Evolutionary conservation across 2,888 invertebrate genomes (phyloP).

Genomic region (Spatulosminthurus flaviceps): DNA sequence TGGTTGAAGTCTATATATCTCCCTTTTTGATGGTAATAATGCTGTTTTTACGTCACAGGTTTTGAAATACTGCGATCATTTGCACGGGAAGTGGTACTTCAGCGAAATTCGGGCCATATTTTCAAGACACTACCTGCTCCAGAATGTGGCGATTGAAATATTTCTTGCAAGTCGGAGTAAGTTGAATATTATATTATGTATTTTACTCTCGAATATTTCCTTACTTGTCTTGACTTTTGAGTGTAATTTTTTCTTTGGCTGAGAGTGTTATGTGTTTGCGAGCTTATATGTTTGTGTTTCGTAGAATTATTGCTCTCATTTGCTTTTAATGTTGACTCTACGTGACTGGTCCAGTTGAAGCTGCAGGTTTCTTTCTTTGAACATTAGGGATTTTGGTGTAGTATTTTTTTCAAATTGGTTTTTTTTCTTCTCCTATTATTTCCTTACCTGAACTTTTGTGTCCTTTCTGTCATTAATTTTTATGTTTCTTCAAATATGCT

Average conservation of each 20-base stretch:
- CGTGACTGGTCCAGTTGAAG: too few relatives aligned
- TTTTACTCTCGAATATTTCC: conserved; percentile 6
- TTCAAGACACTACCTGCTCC: conserved; percentile 93
- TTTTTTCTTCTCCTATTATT: background rate
- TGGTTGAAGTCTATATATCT: conserved; percentile 14
- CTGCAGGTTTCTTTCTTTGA: too few relatives aligned
- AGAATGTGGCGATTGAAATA: conserved; percentile 97
- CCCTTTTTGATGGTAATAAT: conserved; percentile 25
- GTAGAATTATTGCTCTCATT: too few relatives aligned
- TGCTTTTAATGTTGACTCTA: too few relatives aligned
- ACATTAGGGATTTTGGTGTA: too few relatives aligned
- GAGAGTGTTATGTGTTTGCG: background rate
- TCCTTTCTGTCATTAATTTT: conserved; percentile 10
- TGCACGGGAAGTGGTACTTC: conserved; percentile 99
- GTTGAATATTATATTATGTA: conserved; percentile 66
- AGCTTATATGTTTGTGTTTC: background rate
- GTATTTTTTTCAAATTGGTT: background rate
- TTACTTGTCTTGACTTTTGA: conserved; percentile 23
- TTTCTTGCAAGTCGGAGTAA: conserved; percentile 98
- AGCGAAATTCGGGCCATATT: conserved; percentile 99
- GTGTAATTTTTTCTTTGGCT: conserved; percentile 3
- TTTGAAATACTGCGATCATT: conserved; percentile 95
- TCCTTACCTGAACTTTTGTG: background rate
- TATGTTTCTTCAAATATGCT: background rate
- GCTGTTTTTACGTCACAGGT: conserved; percentile 74